phyloP scores from a whole-genome alignment of 2,797 vertebrate genomes.

The Pyrocephalus nanus region DNA sequence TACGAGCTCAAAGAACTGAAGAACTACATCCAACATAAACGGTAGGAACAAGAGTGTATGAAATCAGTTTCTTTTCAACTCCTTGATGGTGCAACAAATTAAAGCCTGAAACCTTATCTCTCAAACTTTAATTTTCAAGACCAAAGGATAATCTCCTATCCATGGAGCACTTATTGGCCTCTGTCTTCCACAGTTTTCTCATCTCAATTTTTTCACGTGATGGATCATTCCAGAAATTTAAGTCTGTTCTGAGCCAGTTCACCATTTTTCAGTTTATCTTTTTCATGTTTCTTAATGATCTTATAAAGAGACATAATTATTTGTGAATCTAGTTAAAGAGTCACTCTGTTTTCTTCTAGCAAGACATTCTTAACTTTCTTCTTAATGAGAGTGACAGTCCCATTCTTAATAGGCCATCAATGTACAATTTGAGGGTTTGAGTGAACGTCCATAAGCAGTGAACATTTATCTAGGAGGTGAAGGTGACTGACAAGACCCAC shows the following conservation, averaged over 20 bases:
- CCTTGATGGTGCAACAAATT: not conserved
- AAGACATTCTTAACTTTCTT: not conserved
- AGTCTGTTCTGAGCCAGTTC: not conserved
- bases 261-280: not conserved
- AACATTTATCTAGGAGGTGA: not conserved
- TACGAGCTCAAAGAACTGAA: not conserved
- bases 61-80: not conserved
- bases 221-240: not conserved
- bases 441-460: not conserved
- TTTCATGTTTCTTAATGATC: not conserved
- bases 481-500: not conserved
- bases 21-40: not conserved
- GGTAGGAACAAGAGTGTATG: not conserved
- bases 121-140: not conserved
- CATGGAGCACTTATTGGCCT: not conserved
- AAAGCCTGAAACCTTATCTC: not conserved
- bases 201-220: not conserved
- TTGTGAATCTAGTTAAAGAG: not conserved
- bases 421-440: not conserved
- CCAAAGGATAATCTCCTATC: not conserved
- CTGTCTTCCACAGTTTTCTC: not conserved
- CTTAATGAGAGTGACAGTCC: not conserved
- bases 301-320: not conserved
- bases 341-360: not conserved
- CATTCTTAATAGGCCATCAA: not conserved